phyloP scores from a whole-genome alignment of 2,113 vertebrate species.

The Scatophagus argus region DNA sequence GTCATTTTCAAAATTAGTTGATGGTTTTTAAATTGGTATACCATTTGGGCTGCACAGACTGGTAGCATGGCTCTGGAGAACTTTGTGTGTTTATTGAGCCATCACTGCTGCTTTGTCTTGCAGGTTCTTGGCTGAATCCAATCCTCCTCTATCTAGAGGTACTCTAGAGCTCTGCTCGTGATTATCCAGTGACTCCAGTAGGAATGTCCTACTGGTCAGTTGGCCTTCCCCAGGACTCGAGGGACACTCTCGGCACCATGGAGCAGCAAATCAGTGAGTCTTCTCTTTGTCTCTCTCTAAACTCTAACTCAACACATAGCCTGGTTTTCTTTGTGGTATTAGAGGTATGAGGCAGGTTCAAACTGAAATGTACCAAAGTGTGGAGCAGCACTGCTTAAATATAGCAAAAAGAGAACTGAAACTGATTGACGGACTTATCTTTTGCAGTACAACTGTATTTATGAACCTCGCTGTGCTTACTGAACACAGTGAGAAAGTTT shows the following conservation, averaged over 20 bases:
- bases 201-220: constrained; percentile 90
- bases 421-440: constrained; percentile 17
- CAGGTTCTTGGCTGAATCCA: constrained; percentile 35
- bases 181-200: constrained; percentile 13
- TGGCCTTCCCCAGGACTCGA: constrained; percentile 78
- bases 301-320: background rate
- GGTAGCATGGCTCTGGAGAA: background rate
- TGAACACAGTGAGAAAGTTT: background rate
- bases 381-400: constrained; percentile 12
- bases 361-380: background rate
- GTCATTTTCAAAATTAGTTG: background rate
- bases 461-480: background rate
- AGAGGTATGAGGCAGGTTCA: background rate
- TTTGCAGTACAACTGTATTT: background rate
- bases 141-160: background rate
- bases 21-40: background rate
- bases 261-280: constrained; percentile 82
- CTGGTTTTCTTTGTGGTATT: background rate
- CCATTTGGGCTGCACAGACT: background rate
- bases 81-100: background rate
- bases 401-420: constrained; percentile 64
- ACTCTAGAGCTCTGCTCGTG: constrained; percentile 3
- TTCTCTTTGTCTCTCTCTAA: background rate
- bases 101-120: constrained; percentile 20
- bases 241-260: constrained; percentile 75